phyloP scores from a whole-genome alignment of 2,797 vertebrate genomes.

The Diglossa cyanea region DNA sequence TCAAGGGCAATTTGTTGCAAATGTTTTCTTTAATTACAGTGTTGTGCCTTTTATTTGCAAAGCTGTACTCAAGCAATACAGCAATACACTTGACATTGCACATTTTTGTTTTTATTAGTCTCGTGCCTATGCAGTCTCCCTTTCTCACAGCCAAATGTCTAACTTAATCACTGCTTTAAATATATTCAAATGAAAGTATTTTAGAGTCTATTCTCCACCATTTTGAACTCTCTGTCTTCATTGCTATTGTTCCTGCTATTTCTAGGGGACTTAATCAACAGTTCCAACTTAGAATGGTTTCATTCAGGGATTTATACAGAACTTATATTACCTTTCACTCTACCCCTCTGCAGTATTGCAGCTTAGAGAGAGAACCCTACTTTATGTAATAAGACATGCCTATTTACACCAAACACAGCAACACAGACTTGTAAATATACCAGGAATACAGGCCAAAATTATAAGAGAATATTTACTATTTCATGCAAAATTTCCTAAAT shows the following conservation, averaged over 20 bases:
- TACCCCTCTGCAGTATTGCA: background rate
- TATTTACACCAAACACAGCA: background rate
- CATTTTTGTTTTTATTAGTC: background rate
- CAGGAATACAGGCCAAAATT: background rate
- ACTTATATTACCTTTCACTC: background rate
- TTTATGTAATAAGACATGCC: background rate
- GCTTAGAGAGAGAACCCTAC: background rate
- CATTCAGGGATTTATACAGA: background rate
- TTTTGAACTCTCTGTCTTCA: background rate
- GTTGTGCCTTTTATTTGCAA: background rate
- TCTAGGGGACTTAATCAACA: background rate
- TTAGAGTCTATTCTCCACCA: background rate
- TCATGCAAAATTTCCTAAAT: background rate
- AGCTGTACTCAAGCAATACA: background rate
- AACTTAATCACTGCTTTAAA: background rate
- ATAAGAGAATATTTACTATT: background rate
- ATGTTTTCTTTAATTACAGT: background rate
- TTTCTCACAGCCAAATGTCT: background rate
- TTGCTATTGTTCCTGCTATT: background rate
- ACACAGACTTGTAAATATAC: background rate
- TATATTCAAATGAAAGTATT: background rate
- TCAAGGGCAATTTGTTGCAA: background rate
- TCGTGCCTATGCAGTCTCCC: background rate
- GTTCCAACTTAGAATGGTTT: background rate
- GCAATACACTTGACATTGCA: background rate